Evolutionary conservation across 2,113 vertebrate species (phyloP).

Genomic region (Callocephalon fimbriatum): DNA sequence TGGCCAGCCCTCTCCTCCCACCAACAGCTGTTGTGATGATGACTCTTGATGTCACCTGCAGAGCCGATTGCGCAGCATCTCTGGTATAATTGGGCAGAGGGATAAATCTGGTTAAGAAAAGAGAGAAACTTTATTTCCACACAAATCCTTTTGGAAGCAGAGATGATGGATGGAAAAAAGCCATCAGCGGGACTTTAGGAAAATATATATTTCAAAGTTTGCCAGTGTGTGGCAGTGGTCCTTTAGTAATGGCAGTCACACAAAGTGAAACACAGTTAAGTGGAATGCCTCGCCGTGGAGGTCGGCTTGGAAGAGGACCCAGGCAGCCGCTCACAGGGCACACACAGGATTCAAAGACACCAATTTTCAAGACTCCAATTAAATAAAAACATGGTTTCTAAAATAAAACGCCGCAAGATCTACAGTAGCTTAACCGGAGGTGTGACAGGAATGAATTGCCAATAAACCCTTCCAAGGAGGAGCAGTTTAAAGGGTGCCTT

Average conservation of each 20-base stretch:
- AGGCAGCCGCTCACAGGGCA: background rate
- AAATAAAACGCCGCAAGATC: background rate
- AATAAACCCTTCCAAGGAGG: background rate
- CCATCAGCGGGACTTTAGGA: background rate
- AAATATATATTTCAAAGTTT: background rate
- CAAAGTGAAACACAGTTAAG: background rate
- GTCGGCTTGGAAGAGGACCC: constrained; percentile 6
- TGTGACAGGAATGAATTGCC: background rate
- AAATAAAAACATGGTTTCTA: background rate
- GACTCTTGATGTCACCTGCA: background rate
- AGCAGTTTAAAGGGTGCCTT: constrained; percentile 4
- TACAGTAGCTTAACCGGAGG: background rate
- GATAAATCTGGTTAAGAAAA: background rate
- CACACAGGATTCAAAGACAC: background rate
- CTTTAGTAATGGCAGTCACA: constrained; percentile 8
- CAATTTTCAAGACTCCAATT: background rate
- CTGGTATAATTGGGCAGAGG: background rate
- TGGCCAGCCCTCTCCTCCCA: background rate
- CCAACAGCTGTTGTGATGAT: background rate
- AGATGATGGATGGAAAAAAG: background rate
- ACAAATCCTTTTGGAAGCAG: background rate
- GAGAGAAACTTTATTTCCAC: background rate
- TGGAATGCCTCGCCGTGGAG: background rate
- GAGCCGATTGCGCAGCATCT: background rate
- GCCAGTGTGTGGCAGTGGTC: constrained; percentile 61